Evolutionary conservation across 2,797 vertebrate genomes (phyloP), one percentile per base, ranked within the genome.

Genomic region (Chelon labrosus): DNA sequence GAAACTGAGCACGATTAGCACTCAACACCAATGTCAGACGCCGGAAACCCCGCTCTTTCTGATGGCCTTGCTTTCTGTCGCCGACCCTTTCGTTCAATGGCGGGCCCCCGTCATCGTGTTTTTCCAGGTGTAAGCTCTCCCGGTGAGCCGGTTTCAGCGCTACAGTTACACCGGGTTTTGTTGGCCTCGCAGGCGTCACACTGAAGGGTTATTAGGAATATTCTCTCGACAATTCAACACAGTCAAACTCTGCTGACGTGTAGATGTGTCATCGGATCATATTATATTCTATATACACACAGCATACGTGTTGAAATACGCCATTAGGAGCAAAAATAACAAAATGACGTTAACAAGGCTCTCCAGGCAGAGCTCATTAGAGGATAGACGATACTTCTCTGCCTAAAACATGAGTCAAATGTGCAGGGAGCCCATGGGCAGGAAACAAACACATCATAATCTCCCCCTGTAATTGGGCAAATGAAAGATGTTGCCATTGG

Each of bases 401-500:
- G 73, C 60, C 73, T 72, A 85, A 79, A 89, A 82, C 64, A 82
- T 70, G 74, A 87, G 75, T 89, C 76, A 89, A 78, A 88, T 75
- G 70, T 83, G 82, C 35, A 58, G 73, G 77, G 70, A 89, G 82
- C 75, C 82, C 64, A 82, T 57, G 65, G 84, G 80, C 78, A 82
- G 77, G 80, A 86, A 77, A 84, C 75, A 87, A 86, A 82, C 84
- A 79, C 82, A 90, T 86, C 79, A 89, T 86, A 83, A 87, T 80
- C 81, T 73, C 83, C 73, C 77, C 82, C 82, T 82, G 76, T 92
- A 91, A 92, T 90, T 90, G 85, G 85, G 68, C 76, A 88, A 88
- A 92, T 84, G 83, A 88, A 88, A 85, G 73, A 86, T 83, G 80
- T 84, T 82, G 79, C 85, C 84, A 84, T 85, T 86, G 86, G 82